A percentile compares a stretch with the other conserved stretches of the same genome.
phyloP scores from a whole-genome alignment of 1,140 invertebrate species.

The Magallana gigas region DNA sequence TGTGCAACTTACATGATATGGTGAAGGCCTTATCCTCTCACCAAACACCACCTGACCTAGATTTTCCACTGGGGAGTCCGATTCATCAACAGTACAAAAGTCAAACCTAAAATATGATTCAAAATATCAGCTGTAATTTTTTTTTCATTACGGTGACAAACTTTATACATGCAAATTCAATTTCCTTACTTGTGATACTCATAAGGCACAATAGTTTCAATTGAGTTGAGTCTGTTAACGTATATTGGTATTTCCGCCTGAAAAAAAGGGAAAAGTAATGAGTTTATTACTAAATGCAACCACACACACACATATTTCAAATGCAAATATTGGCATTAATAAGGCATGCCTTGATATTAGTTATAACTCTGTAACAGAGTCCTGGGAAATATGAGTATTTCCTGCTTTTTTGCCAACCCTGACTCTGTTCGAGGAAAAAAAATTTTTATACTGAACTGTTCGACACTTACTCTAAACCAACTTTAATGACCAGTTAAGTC shows the following conservation, averaged over 20 bases:
- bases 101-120: conserved; percentile 86
- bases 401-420: no score
- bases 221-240: conserved; percentile 97
- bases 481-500: no score
- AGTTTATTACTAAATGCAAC: no score
- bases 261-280: conserved; percentile 67
- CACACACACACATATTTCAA: no score
- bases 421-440: no score
- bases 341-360: no score
- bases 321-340: no score
- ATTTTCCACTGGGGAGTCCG: conserved; percentile 94
- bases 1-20: conserved; percentile 85
- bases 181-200: conserved; percentile 93
- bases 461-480: no score
- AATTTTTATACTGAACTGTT: no score
- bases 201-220: conserved; percentile 97
- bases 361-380: no score
- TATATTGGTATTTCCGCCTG: conserved; percentile 92
- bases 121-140: conserved; percentile 3
- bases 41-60: conserved; percentile 99
- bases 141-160: background rate
- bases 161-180: background rate
- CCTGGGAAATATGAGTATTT: no score
- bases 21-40: conserved; percentile 95
- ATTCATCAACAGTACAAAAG: conserved; percentile 89